Evolutionary conservation across 1,140 invertebrate genomes (phyloP), one percentile per base, ranked within the genome.

Genomic region (Potamilus streckersoni): DNA sequence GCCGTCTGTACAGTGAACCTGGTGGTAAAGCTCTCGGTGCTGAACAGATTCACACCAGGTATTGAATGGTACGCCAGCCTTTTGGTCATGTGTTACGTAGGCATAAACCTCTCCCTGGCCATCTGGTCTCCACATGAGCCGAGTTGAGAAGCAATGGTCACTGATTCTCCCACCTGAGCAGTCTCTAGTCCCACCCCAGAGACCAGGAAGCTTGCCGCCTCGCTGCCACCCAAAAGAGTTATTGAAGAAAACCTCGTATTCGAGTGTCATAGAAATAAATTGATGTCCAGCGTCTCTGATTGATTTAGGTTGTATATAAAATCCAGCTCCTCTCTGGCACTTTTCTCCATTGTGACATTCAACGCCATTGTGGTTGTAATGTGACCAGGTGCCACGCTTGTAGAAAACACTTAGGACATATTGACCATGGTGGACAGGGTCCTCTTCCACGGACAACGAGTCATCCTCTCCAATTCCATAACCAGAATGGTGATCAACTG

Each of bases 171-270:
- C 76, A 4, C 82, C 84, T 12, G 82, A 81, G 58, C 82, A 84
- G 2, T 71, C 65, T n/a, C 72, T 63, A 6, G 60, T 61, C 15
- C 81, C 79, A 8, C 82, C 80, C 31, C 70, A 85, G 8, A 83
- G 58, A 20, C 85, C 85, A 2, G 85, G 85, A 12, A 86, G 76
- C 58, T 86, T 86, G 4, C 85, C 85, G 0, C 85, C 85, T 20
- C 63, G 66, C 15, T 79, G 73, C 76, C 80, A 86, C 16, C 78
- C 74, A 68, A 86, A 83, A 56, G 69, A 79, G 13, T 71, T 55
- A 17, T 61, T 59, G 61, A 86, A 85, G 59, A 80, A 84, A 2
- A 86, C 5, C 70, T 76, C 74, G 49, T 76, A 76, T 38, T 76
- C 57, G 13, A 76, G 58, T 13, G 69, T 76, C n/a, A 76, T 23